A percentile compares a stretch with the other conserved stretches of the same genome.
Conservation (phyloP, 2,888 invertebrate species). For the Dexiosoma caninum region DNA sequence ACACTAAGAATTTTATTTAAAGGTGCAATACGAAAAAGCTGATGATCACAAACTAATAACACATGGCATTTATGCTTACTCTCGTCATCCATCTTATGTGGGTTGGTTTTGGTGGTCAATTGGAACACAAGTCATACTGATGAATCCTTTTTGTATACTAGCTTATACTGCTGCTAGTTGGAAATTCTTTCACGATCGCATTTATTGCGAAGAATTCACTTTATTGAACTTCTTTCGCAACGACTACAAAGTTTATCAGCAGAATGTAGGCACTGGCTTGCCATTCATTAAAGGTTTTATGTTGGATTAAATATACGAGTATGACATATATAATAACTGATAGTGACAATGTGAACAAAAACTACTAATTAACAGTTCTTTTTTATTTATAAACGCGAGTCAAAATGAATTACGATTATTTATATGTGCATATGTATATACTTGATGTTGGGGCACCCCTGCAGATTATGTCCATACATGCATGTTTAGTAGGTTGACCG, state of each 20-base stretch:
- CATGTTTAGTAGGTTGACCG: too few relatives aligned
- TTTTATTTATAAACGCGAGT: too few relatives aligned
- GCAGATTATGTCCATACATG: too few relatives aligned
- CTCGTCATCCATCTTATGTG: slow-evolving; percentile 97
- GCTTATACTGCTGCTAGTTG: slow-evolving; percentile 91
- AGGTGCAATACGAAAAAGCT: slow-evolving; percentile 88
- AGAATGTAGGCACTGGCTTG: slow-evolving; percentile 88
- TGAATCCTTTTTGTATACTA: slow-evolving; percentile 92
- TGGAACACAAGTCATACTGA: slow-evolving; percentile 95
- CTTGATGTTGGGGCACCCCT: too few relatives aligned
- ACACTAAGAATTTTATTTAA: slow-evolving; percentile 11
- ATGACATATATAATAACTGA: too few relatives aligned
- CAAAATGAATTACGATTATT: too few relatives aligned
- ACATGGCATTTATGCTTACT: slow-evolving; percentile 89
- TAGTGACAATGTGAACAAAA: too few relatives aligned
- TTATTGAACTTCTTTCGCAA: slow-evolving; percentile 94
- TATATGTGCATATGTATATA: too few relatives aligned
- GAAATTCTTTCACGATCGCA: slow-evolving; percentile 93
- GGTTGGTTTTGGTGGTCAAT: slow-evolving; percentile 99
- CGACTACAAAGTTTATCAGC: slow-evolving; percentile 91
- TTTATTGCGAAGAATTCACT: slow-evolving; percentile 92
- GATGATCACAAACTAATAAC: slow-evolving; percentile 92
- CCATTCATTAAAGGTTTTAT: slow-evolving; percentile 88
- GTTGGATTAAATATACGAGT: slow-evolving; percentile 54
- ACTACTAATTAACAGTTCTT: too few relatives aligned